These are phyloP conservation scores for Staurois parvus DNA, from an alignment of 2,797 vertebrate species.

Conservation along the genomic window DNA sequence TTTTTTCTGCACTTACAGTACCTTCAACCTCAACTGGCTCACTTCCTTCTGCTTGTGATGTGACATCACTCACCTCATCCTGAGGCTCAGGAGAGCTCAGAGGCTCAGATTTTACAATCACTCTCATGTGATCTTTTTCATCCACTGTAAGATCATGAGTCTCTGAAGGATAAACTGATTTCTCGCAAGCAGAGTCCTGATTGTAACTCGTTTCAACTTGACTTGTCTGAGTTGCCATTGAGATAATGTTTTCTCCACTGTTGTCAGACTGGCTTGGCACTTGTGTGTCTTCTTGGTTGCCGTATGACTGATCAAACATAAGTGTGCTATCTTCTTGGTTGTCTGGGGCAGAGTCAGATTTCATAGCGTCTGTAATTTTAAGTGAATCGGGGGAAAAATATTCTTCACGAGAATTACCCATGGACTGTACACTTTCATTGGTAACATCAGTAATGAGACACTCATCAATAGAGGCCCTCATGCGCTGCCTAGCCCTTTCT, in stretches of 20 bases:
- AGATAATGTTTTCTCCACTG: slow-evolving; percentile 76
- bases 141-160: slow-evolving; percentile 74
- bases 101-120: slow-evolving; percentile 93
- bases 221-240: slow-evolving; percentile 75
- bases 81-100: slow-evolving; percentile 91
- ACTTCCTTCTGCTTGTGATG: slow-evolving; percentile 90
- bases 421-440: slow-evolving; percentile 72
- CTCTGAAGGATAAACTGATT: slow-evolving; percentile 75
- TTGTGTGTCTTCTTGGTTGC: slow-evolving; percentile 89
- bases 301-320: slow-evolving; percentile 76
- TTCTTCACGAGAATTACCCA: slow-evolving; percentile 76
- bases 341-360: slow-evolving; percentile 68
- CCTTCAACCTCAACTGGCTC: slow-evolving; percentile 88
- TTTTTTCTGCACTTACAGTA: slow-evolving; percentile 85
- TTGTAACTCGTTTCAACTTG: slow-evolving; percentile 77
- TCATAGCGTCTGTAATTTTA: slow-evolving; percentile 81
- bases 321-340: slow-evolving; percentile 76
- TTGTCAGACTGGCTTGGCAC: slow-evolving; percentile 95
- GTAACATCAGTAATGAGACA: slow-evolving; percentile 74
- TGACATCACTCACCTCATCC: slow-evolving; percentile 92
- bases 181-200: slow-evolving; percentile 73
- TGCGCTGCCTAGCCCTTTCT: slow-evolving; percentile 86
- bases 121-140: slow-evolving; percentile 83
- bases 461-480: slow-evolving; percentile 80
- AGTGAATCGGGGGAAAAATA: slow-evolving; percentile 91